Evolutionary conservation across 2,888 invertebrate species (phyloP).

Genomic region (Nipponacmea schrenckii): DNA sequence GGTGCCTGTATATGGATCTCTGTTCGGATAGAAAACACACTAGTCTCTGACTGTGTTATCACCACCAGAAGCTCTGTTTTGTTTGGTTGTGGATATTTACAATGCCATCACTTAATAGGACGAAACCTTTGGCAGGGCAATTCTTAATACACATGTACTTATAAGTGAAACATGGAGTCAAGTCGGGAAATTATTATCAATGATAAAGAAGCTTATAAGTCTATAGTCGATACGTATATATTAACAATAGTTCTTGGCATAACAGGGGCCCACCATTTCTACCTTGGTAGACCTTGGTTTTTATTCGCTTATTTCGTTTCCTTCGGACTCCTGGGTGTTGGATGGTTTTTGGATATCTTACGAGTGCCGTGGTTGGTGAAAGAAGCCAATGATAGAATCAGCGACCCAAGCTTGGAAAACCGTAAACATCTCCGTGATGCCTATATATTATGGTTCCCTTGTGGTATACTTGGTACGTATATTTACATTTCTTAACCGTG

Average conservation of each 20-base stretch:
- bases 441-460: conserved; percentile 34
- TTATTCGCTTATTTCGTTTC: conserved; percentile 46
- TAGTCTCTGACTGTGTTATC: no score
- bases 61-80: no score
- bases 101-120: no score
- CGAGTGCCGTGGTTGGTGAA: conserved; percentile 43
- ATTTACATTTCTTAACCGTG: not conserved
- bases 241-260: conserved; percentile 32
- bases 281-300: conserved; percentile 36
- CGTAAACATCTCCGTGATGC: conserved; percentile 19
- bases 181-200: no score
- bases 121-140: no score
- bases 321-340: conserved; percentile 40
- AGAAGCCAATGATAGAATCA: conserved; percentile 30
- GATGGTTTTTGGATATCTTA: conserved; percentile 43
- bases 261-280: conserved; percentile 46
- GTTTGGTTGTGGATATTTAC: no score
- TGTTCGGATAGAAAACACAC: no score
- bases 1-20: no score
- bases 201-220: conserved; percentile 13
- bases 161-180: no score
- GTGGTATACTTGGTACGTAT: conserved; percentile 11
- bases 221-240: conserved; percentile 36
- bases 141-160: no score
- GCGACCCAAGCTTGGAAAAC: conserved; percentile 10